Evolutionary conservation across 2,797 vertebrate genomes (phyloP).

Genomic region (Naso thynnoides): DNA sequence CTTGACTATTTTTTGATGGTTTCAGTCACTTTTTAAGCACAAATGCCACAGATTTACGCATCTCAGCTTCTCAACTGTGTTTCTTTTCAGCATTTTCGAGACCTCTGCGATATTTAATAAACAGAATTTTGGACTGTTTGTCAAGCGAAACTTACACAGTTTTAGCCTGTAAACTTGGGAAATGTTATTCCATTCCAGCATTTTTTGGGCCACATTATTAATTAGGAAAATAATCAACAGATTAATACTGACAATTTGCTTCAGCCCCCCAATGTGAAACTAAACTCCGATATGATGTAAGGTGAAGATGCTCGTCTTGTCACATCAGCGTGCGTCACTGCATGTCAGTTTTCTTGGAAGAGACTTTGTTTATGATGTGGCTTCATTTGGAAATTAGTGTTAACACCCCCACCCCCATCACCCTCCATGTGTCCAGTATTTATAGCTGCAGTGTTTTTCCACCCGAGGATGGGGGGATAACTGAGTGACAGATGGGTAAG

Average conservation of each 20-base stretch:
- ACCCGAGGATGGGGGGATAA: constrained; percentile 66
- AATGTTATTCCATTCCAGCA: not conserved
- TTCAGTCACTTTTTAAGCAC: not conserved
- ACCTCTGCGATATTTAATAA: not conserved
- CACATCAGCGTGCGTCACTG: constrained; percentile 29
- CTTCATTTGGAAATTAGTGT: constrained; percentile 48
- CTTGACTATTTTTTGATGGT: not conserved
- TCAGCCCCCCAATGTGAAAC: too few species aligned
- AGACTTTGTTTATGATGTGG: constrained; percentile 55
- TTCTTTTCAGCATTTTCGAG: not conserved
- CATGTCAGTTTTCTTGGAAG: constrained; percentile 16
- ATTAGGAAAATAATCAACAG: not conserved
- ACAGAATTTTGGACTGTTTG: not conserved
- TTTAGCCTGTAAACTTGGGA: not conserved
- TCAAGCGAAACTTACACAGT: not conserved
- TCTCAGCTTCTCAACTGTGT: not conserved
- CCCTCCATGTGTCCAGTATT: constrained; percentile 59
- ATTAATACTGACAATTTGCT: too few species aligned
- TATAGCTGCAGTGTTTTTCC: constrained; percentile 81
- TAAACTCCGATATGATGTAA: not conserved
- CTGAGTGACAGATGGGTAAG: constrained; percentile 79
- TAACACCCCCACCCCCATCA: not conserved
- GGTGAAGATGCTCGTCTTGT: not conserved
- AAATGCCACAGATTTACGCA: not conserved
- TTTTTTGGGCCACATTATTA: not conserved